Conservation (phyloP, 1,140 invertebrate genomes). For the Pseudomyrmex cubaensis region DNA sequence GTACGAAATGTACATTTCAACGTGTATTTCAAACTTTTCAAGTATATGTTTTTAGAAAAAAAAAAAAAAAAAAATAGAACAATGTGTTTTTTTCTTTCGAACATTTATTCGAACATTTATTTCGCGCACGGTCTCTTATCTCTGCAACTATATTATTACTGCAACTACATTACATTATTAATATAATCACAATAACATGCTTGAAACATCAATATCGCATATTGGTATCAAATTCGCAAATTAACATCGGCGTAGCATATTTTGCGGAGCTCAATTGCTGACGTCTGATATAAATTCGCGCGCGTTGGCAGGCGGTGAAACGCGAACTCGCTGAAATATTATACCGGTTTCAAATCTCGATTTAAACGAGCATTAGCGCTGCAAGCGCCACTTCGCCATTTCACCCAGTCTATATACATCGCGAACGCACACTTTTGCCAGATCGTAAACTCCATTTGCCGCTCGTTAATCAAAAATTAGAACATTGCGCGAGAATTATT, state of each 20-base stretch:
- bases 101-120: too few species aligned
- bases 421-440: neutral
- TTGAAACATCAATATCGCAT: neutral
- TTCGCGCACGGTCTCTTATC: too few species aligned
- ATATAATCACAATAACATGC: neutral
- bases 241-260: conserved; percentile 9
- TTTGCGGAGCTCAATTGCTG: neutral
- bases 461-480: too few species aligned
- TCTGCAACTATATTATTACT: too few species aligned
- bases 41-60: too few species aligned
- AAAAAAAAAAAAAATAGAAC: too few species aligned
- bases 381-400: neutral
- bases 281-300: conserved; percentile 5
- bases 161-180: neutral
- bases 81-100: too few species aligned
- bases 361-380: conserved; percentile 34
- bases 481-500: too few species aligned
- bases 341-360: neutral
- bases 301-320: conserved; percentile 1
- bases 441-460: neutral
- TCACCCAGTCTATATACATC: neutral
- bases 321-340: conserved; percentile 10
- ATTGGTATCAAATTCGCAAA: neutral
- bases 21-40: too few species aligned
- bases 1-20: too few species aligned